Conservation (phyloP, 2,797 vertebrate species). For the Dryobates pubescens region DNA sequence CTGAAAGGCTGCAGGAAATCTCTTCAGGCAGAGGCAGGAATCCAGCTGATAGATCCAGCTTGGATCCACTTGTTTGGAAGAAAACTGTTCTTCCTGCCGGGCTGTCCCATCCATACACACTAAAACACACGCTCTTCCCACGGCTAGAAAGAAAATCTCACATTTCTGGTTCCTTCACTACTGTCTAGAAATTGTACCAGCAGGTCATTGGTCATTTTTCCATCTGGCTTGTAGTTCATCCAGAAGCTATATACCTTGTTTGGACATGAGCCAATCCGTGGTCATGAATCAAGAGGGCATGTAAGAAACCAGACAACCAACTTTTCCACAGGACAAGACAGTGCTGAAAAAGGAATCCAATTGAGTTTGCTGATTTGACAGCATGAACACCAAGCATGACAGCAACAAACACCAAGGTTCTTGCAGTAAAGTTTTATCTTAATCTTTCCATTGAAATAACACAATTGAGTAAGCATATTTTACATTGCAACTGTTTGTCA, state of each 20-base stretch:
- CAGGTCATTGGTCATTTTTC: background rate
- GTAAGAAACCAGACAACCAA: background rate
- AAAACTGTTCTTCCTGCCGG: background rate
- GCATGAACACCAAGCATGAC: too few relatives aligned
- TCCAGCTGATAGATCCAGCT: background rate
- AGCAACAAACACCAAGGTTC: background rate
- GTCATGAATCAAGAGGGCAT: background rate
- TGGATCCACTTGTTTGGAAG: background rate
- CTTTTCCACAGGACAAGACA: background rate
- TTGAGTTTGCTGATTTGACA: background rate
- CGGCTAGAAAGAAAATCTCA: background rate
- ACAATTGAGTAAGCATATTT: background rate
- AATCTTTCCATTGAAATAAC: background rate
- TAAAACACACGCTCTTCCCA: background rate
- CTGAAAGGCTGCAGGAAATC: background rate
- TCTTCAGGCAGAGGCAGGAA: background rate
- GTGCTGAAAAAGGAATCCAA: background rate
- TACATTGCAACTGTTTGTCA: background rate
- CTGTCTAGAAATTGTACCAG: background rate
- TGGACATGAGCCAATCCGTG: background rate
- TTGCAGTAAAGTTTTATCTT: background rate
- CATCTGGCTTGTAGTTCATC: background rate
- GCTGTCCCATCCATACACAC: background rate
- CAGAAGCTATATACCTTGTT: background rate
- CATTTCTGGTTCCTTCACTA: background rate